A percentile compares a stretch with the other conserved stretches of the same genome.
Conservation (phyloP, 2,113 vertebrate species). For the Gracilinanus agilis region DNA sequence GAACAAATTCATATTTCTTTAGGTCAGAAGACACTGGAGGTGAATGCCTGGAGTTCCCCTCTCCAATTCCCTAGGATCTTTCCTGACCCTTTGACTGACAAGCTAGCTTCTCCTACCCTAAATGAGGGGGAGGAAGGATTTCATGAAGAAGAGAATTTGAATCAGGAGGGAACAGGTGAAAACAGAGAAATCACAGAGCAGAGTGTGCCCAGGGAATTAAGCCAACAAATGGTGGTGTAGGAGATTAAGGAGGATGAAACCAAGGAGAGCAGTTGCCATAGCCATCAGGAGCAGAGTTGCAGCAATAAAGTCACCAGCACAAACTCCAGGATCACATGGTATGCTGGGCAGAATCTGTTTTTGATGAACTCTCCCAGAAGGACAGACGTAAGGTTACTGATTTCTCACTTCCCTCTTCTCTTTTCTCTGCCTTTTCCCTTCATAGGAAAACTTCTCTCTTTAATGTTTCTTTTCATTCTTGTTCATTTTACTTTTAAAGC, state of each 20-base stretch:
- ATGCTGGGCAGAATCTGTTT: neutral
- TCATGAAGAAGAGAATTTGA: neutral
- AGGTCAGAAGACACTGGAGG: neutral
- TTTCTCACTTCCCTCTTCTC: neutral
- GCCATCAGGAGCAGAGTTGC: neutral
- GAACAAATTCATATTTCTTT: neutral
- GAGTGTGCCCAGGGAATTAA: neutral
- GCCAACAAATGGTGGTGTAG: neutral
- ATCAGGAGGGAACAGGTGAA: neutral
- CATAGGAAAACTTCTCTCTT: neutral
- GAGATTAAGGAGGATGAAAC: neutral
- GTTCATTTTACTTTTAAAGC: neutral
- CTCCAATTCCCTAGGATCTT: neutral
- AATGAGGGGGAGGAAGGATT: neutral
- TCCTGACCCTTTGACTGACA: neutral
- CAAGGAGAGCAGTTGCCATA: neutral
- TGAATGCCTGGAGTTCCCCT: neutral
- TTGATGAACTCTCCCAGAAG: neutral
- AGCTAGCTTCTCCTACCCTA: neutral
- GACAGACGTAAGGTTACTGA: neutral
- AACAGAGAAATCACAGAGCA: neutral
- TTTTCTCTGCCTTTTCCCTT: neutral
- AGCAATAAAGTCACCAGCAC: neutral
- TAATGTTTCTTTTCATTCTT: neutral
- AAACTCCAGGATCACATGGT: neutral